Percentiles rank a stretch among this genome's conserved stretches.
These are phyloP conservation scores for Anguilla marmorata DNA, from an alignment of 2,797 vertebrate species.

Conservation along the genomic window DNA sequence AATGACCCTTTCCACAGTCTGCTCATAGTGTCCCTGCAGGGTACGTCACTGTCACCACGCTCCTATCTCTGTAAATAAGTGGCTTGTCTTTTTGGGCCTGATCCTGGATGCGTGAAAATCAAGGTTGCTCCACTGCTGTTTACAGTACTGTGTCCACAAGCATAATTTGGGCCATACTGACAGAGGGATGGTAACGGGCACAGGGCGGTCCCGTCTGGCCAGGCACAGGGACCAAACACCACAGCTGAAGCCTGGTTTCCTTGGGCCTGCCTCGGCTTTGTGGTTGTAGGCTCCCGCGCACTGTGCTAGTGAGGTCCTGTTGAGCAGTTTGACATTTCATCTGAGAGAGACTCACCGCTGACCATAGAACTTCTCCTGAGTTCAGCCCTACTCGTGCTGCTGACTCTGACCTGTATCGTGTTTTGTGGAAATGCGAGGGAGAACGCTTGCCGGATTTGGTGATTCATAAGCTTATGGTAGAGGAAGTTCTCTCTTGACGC, in stretches of 20 bases:
- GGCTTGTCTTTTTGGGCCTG: slow-evolving; percentile 22
- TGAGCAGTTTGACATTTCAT: neutral
- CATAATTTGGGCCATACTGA: neutral
- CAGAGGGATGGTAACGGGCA: neutral
- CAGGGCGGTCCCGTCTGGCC: neutral
- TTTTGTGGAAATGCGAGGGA: neutral
- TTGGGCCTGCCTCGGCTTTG: neutral
- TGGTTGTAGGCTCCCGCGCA: neutral
- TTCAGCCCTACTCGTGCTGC: neutral
- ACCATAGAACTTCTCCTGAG: neutral
- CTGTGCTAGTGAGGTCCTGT: neutral
- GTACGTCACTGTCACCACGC: slow-evolving; percentile 63
- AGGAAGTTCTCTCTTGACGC: neutral
- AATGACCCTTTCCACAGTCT: slow-evolving; percentile 37
- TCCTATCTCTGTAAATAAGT: slow-evolving; percentile 60
- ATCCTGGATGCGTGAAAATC: slow-evolving; percentile 54
- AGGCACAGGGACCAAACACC: neutral
- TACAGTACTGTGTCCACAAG: slow-evolving; percentile 20
- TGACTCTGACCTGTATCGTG: neutral
- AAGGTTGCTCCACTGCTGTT: slow-evolving; percentile 29
- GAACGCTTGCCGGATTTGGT: neutral
- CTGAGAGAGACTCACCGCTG: neutral
- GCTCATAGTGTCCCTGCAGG: slow-evolving; percentile 43
- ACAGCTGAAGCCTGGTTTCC: neutral
- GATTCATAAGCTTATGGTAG: neutral